A percentile compares a stretch with the other conserved stretches of the same genome.
Conservation (phyloP, 2,113 vertebrate genomes). For the Eulacestoma nigropectus region DNA sequence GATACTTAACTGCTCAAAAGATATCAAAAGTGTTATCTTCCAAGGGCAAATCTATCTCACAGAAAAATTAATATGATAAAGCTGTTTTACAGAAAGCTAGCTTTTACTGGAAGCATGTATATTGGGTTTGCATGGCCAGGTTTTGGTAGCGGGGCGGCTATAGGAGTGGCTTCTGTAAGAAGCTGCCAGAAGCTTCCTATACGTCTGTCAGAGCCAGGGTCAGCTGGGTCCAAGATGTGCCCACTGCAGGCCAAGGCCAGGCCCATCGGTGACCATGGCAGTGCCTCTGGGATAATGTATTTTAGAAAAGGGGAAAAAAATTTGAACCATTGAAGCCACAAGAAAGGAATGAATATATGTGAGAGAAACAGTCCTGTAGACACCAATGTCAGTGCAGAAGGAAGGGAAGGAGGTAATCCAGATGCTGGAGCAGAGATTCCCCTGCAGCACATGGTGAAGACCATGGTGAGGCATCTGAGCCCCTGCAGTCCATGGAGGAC, state of each 20-base stretch:
- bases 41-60: not conserved
- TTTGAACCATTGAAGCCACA: not conserved
- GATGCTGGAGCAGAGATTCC: not conserved
- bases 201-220: not conserved
- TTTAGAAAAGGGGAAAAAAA: not conserved
- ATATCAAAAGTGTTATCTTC: not conserved
- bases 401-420: not conserved
- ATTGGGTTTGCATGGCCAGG: not conserved
- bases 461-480: not conserved
- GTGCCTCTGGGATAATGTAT: not conserved
- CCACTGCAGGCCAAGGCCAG: fast-evolving
- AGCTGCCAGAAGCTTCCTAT: not conserved
- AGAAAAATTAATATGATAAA: not conserved
- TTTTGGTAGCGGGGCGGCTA: fast-evolving
- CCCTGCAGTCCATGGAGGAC: not conserved
- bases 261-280: fast-evolving
- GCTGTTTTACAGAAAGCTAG: not conserved
- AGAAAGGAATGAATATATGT: not conserved
- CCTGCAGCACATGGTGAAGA: not conserved
- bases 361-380: not conserved
- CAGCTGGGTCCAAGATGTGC: not conserved
- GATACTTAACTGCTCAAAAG: not conserved
- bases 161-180: not conserved
- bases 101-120: not conserved
- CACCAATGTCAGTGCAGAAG: not conserved